phyloP scores from a whole-genome alignment of 2,888 invertebrate species.

The Cheilosia vernalis region DNA sequence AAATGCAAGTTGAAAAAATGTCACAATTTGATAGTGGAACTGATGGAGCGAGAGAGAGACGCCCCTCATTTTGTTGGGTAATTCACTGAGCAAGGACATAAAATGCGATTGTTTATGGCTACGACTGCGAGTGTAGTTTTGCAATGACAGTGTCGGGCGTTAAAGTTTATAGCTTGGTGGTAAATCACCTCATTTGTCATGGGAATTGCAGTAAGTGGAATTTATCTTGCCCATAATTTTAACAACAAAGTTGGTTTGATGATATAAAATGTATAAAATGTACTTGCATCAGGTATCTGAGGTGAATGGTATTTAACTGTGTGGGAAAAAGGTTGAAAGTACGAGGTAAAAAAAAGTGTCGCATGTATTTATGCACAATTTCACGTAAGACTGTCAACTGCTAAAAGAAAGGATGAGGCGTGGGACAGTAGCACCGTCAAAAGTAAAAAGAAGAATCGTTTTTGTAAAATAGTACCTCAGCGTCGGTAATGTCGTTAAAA shows the following conservation, averaged over 20 bases:
- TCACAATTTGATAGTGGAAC: not conserved
- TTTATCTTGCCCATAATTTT: conserved; percentile 11
- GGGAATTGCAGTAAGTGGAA: conserved; percentile 19
- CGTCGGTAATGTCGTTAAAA: too few relatives aligned
- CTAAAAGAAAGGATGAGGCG: too few relatives aligned
- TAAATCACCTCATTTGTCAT: conserved; percentile 31
- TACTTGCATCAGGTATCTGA: not conserved
- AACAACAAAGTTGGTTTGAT: not conserved
- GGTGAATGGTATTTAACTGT: too few relatives aligned
- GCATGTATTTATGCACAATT: too few relatives aligned
- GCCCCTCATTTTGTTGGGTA: conserved; percentile 8
- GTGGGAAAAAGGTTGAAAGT: too few relatives aligned
- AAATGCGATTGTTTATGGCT: conserved; percentile 15
- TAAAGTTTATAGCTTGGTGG: conserved; percentile 15
- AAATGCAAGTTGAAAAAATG: not conserved
- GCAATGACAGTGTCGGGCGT: conserved; percentile 9
- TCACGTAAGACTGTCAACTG: too few relatives aligned
- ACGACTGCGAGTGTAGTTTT: not conserved
- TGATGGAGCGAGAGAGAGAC: not conserved
- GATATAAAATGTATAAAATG: not conserved
- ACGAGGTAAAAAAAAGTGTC: too few relatives aligned
- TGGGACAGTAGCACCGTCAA: too few relatives aligned
- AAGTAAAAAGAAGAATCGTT: too few relatives aligned
- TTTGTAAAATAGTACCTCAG: too few relatives aligned
- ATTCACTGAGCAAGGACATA: conserved; percentile 31